Base-by-base conservation (phyloP, 2,888 invertebrate genomes). In the Tromatobia lineatoria region DNA sequence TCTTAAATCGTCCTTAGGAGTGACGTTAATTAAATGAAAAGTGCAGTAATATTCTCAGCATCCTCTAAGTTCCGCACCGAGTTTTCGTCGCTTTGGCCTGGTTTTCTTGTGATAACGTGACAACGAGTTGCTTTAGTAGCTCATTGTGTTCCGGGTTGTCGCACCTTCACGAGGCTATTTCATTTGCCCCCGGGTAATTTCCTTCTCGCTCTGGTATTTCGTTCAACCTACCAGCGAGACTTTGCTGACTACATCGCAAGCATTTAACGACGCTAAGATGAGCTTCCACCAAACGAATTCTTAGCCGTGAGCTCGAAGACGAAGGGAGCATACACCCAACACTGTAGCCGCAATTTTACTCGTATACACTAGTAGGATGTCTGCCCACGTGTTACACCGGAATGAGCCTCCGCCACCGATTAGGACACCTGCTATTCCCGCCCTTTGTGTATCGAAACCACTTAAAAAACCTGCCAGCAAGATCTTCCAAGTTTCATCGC, bases 361-460 rank as follows among this genome's bases (percentile, higher is more conserved):
- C 29, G 29, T 59, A 61, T 23, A 11, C 69, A 70, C 54, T 57
- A 74, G 75, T 76, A 80, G 70, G 42, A 76, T 75, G 64, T 57
- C 42, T n/a, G 47, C 54, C 50, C 71, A 29, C 66, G 67, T 54
- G 50, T 66, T 50, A 61, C 59, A 29, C 67, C 59, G 38, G 59
- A 83, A 80, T 73, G 66, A 80, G 47, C 34, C 45, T 20, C 69
- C 50, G 23, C 23, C 23, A 71, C 47, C 54, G 50, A 64, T 66
- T 76, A 80, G 66, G 20, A 66, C 15, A 76, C 66, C 70, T 13
- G 42, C 66, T 23, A 10, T 18, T 42, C 47, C 47, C 64, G 25
- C 42, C 70, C 71, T 66, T 20, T 71, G 57, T 83, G 52, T 76
- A 20, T 75, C 71, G 20, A 64, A 15, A n/a, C 23, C 50, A 20